These are phyloP conservation scores for Spea bombifrons DNA, from an alignment of 2,113 vertebrate species.

Conservation along the genomic window DNA sequence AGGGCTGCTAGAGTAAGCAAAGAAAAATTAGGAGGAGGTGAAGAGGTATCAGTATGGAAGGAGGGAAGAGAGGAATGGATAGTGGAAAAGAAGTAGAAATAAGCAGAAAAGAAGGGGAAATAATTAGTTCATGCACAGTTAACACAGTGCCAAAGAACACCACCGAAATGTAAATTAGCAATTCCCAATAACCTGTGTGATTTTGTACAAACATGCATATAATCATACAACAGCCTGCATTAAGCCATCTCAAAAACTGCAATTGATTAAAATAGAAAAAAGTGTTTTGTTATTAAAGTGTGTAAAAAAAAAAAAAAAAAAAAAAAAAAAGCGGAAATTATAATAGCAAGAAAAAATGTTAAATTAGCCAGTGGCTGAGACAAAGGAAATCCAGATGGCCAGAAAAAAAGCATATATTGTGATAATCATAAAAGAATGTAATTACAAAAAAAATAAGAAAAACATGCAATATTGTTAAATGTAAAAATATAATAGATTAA, in stretches of 20 bases:
- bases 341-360: conserved; percentile 44
- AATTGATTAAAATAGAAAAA: conserved; percentile 56
- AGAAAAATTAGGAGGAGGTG: conserved; percentile 70
- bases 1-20: conserved; percentile 86
- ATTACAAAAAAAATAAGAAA: too few species aligned
- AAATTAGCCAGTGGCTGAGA: conserved; percentile 11
- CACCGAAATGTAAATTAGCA: conserved; percentile 70
- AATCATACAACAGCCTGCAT: conserved; percentile 45
- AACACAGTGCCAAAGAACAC: conserved; percentile 73
- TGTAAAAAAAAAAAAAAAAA: not conserved
- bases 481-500: too few species aligned
- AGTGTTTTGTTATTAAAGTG: conserved; percentile 48
- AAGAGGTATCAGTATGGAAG: conserved; percentile 69
- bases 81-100: conserved; percentile 63
- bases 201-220: conserved; percentile 70
- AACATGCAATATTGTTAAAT: too few species aligned
- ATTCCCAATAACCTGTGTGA: conserved; percentile 69
- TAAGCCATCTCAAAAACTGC: conserved; percentile 63
- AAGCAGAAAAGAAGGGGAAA: conserved; percentile 75
- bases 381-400: not conserved
- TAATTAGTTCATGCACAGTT: conserved; percentile 79
- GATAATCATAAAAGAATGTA: too few species aligned
- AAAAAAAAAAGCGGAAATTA: conserved; percentile 51
- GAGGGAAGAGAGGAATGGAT: conserved; percentile 67
- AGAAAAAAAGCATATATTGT: not conserved